Base-by-base conservation (phyloP, 2,888 invertebrate genomes). In the Caenorhabditis sp. region DNA sequence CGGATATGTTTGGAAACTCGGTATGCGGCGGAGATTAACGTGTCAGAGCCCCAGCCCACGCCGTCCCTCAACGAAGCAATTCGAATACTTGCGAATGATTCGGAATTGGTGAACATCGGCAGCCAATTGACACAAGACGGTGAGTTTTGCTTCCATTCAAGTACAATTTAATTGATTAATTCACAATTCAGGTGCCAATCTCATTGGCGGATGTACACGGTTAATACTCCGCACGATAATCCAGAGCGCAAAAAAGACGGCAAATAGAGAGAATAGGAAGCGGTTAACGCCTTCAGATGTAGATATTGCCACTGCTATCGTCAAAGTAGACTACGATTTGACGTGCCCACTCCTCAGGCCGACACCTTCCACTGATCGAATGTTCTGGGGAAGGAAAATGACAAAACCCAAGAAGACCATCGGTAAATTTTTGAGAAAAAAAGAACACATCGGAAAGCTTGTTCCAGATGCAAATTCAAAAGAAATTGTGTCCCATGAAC, bases 371-470 rank as follows among this genome's bases (percentile, higher is more conserved):
- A 46, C 71, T 2, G 53, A 53, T 45, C 24, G 71, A 55, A 61
- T 55, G 74, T 74, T 39, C 48, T 74, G 74, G 74, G 74, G 74
- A 32, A 20, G 74, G n/a, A 66, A 71, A 27, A n/a, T 45, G n/a
- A 48, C 55, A 4, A 71, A 53, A 22, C 53, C n/a, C 0, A 26
- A 37, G 11, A 45, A 63, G 9, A 56, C 32, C 3, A 62, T 72
- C 27, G 52, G 66, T 66, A 22, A 56, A 56, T 27, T 30, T 24
- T 17, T 35, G 17, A n/a, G n/a, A n/a, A n/a, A n/a, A n/a, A n/a
- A n/a, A n/a, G n/a, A n/a, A n/a, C n/a, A n/a, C n/a, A n/a, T n/a
- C n/a, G n/a, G n/a, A n/a, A n/a, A n/a, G n/a, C n/a, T 22, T 17
- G 20, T 46, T 71, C 17, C 61, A 71, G 72, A 55, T 41, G 62